These are phyloP conservation scores for Sycobia sp. DNA, from an alignment of 1,140 invertebrate species.

Conservation along the genomic window DNA sequence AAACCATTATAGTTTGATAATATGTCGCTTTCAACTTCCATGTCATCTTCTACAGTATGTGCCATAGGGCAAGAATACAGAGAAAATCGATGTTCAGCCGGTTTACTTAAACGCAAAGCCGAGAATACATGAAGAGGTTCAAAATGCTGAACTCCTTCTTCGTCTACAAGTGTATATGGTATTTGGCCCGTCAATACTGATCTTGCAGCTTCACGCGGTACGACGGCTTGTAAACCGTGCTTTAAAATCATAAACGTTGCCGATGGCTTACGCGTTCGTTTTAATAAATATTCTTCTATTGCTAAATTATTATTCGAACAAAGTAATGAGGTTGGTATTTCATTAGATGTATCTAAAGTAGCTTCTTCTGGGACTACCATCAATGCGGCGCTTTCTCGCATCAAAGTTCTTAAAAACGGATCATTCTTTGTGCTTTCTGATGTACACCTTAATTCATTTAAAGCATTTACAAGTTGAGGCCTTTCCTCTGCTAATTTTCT, in stretches of 20 bases:
- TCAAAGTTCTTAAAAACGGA: conserved; percentile 70
- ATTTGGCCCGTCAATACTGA: conserved; percentile 76
- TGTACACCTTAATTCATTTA: conserved; percentile 66
- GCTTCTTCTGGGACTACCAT: conserved; percentile 71
- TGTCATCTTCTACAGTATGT: conserved; percentile 62
- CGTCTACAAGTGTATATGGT: conserved; percentile 77
- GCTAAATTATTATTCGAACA: conserved; percentile 72
- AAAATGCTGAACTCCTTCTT: conserved; percentile 76
- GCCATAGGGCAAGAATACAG: conserved; percentile 70
- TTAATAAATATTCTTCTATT: conserved; percentile 76
- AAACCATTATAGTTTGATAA: conserved; percentile 43
- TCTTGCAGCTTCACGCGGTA: conserved; percentile 75
- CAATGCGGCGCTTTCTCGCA: conserved; percentile 73
- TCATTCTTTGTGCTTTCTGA: conserved; percentile 71
- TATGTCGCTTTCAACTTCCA: conserved; percentile 56
- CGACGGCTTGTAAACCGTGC: conserved; percentile 75
- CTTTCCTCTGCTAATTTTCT: conserved; percentile 72
- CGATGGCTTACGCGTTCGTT: conserved; percentile 63
- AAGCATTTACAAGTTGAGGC: conserved; percentile 66
- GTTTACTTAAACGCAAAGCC: conserved; percentile 69
- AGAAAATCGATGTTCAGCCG: conserved; percentile 68
- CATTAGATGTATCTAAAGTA: conserved; percentile 67
- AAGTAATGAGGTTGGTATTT: conserved; percentile 70
- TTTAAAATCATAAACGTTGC: conserved; percentile 76
- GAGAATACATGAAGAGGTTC: conserved; percentile 77